phyloP scores from a whole-genome alignment of 2,797 vertebrate species.

The Octomys mimax region DNA sequence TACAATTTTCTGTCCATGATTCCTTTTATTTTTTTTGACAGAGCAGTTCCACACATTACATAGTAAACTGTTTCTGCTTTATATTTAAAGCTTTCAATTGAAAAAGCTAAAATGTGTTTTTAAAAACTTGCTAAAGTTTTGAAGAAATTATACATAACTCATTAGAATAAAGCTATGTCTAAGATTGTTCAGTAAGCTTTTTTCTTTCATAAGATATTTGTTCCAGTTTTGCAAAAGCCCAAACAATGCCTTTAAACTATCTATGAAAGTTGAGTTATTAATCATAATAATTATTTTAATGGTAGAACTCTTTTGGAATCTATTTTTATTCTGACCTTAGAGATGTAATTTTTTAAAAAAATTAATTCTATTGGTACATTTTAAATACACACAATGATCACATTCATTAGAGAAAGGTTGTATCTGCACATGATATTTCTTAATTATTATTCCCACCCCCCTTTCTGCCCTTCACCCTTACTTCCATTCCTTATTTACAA shows the following conservation, averaged over 20 bases:
- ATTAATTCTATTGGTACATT: background rate
- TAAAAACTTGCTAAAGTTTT: background rate
- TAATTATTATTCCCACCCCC: background rate
- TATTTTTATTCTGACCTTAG: slow-evolving; percentile 42
- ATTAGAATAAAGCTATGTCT: background rate
- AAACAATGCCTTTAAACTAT: background rate
- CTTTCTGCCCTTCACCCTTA: background rate
- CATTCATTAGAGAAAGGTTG: background rate
- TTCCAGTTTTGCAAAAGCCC: slow-evolving; percentile 6
- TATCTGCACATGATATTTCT: too few species aligned
- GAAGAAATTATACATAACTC: background rate
- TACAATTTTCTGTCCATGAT: background rate
- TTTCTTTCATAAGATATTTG: background rate
- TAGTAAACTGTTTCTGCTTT: background rate
- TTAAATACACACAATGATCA: background rate
- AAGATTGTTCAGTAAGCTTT: background rate
- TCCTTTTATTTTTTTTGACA: background rate
- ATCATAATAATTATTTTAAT: slow-evolving; percentile 20
- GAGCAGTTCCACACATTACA: background rate
- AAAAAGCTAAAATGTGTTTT: slow-evolving; percentile 6
- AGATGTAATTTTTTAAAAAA: background rate
- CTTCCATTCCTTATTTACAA: background rate
- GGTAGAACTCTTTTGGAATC: slow-evolving; percentile 25
- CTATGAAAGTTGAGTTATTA: background rate
- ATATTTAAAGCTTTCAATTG: slow-evolving; percentile 30